A percentile compares a stretch with the other conserved stretches of the same genome.
phyloP scores from a whole-genome alignment of 1,140 invertebrate genomes.

The Zaprionus ghesquierei region DNA sequence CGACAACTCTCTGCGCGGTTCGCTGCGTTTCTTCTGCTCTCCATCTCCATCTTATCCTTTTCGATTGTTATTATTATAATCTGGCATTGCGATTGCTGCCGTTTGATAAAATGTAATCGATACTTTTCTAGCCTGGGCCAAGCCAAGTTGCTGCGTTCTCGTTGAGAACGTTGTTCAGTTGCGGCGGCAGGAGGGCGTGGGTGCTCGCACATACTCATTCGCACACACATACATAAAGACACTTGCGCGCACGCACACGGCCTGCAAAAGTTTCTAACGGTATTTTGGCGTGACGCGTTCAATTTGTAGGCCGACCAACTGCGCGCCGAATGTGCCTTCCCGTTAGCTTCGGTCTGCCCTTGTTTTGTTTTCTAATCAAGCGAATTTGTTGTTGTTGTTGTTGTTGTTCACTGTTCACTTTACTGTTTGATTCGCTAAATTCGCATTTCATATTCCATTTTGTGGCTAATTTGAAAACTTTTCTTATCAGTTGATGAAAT shows the following conservation, averaged over 20 bases:
- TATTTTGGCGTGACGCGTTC: constrained; percentile 68
- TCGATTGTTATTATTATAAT: constrained; percentile 59
- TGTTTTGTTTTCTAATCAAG: constrained; percentile 72
- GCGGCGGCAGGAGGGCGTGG: constrained; percentile 35
- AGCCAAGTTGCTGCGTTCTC: constrained; percentile 5
- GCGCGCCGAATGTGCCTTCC: constrained; percentile 3
- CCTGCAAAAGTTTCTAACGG: constrained; percentile 67
- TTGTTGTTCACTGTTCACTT: constrained; percentile 56
- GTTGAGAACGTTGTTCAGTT: background rate
- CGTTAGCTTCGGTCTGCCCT: constrained; percentile 46
- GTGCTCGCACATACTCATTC: constrained; percentile 12
- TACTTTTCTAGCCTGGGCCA: constrained; percentile 47
- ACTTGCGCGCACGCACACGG: background rate
- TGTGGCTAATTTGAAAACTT: constrained; percentile 77
- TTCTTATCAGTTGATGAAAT: constrained; percentile 81
- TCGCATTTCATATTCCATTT: constrained; percentile 59
- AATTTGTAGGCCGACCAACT: constrained; percentile 61
- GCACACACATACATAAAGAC: background rate
- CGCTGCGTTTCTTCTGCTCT: constrained; percentile 48
- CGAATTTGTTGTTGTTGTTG: constrained; percentile 35
- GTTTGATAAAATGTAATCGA: constrained; percentile 72
- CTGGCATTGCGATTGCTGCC: constrained; percentile 57
- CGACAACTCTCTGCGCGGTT: constrained; percentile 34
- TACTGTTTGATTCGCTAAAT: constrained; percentile 70
- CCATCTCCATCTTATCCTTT: constrained; percentile 31